phyloP scores from a whole-genome alignment of 1,140 invertebrate species.

The Drosophila nigrodunni region DNA sequence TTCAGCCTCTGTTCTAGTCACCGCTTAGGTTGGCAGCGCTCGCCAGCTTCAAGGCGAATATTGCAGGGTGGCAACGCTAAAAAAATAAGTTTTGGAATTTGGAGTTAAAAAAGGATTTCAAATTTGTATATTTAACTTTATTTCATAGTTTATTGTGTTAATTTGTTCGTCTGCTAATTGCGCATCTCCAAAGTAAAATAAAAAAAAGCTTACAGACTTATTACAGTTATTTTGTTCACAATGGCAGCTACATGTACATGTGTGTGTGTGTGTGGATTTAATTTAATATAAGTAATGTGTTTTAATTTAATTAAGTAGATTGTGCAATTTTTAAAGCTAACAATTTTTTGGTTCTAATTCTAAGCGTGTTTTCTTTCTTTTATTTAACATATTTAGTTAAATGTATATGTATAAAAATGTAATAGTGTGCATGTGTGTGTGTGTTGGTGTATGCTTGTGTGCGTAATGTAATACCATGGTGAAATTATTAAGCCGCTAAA shows the following conservation, averaged over 20 bases:
- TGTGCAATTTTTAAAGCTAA: conserved; percentile 53
- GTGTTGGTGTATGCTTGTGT: conserved; percentile 1
- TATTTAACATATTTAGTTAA: conserved; percentile 18
- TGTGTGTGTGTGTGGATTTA: conserved; percentile 11
- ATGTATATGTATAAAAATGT: conserved; percentile 18
- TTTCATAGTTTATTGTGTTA: conserved; percentile 14
- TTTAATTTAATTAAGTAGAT: conserved; percentile 49
- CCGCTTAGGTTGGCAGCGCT: neutral
- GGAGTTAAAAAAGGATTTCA: neutral
- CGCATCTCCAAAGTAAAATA: neutral
- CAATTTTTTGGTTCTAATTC: conserved; percentile 15
- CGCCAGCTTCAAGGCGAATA: neutral
- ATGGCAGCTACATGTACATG: conserved; percentile 27
- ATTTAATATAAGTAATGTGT: neutral
- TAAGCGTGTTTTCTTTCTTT: conserved; percentile 13
- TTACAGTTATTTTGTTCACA: neutral
- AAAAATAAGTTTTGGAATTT: neutral
- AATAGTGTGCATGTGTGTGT: conserved; percentile 9
- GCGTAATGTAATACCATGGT: conserved; percentile 19
- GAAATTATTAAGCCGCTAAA: no score
- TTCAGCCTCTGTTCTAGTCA: neutral
- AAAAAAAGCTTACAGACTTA: conserved; percentile 8
- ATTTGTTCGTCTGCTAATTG: conserved; percentile 19
- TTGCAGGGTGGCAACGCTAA: neutral
- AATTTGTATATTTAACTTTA: conserved; percentile 1